Evolutionary conservation across 2,888 invertebrate species (phyloP).

Genomic region (Troides oblongomaculatus): DNA sequence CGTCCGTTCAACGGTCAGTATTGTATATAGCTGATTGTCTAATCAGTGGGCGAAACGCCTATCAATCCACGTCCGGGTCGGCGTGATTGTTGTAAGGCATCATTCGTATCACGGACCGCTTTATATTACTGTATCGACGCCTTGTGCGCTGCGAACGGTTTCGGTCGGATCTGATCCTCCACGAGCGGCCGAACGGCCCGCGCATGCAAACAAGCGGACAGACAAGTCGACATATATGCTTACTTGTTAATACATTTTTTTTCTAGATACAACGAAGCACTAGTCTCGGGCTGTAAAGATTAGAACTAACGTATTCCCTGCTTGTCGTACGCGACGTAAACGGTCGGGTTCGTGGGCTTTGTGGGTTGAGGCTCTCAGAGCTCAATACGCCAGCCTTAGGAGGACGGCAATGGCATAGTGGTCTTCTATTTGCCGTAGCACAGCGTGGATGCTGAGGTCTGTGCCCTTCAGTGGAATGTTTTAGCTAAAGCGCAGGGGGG

Average conservation of each 20-base stretch:
- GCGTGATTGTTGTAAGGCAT: slow-evolving; percentile 45
- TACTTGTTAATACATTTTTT: slow-evolving; percentile 34
- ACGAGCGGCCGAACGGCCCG: slow-evolving; percentile 45
- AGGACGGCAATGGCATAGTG: too few relatives aligned
- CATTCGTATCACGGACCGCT: slow-evolving; percentile 57
- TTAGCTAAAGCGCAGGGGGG: too few relatives aligned
- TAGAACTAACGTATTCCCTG: too few relatives aligned
- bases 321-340: too few relatives aligned
- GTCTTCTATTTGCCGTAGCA: too few relatives aligned
- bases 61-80: slow-evolving; percentile 52
- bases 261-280: too few relatives aligned
- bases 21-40: slow-evolving; percentile 26
- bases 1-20: slow-evolving; percentile 10
- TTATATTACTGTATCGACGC: slow-evolving; percentile 66
- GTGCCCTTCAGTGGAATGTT: too few relatives aligned
- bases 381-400: too few relatives aligned
- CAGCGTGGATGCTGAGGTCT: too few relatives aligned
- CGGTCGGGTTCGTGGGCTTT: too few relatives aligned
- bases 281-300: too few relatives aligned
- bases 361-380: too few relatives aligned
- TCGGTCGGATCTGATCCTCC: slow-evolving; percentile 58
- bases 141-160: slow-evolving; percentile 60
- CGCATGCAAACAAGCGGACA: slow-evolving; percentile 50
- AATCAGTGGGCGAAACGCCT: slow-evolving; percentile 26
- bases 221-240: slow-evolving; percentile 37